phyloP scores from a whole-genome alignment of 2,113 vertebrate species.

The Tyto alba region DNA sequence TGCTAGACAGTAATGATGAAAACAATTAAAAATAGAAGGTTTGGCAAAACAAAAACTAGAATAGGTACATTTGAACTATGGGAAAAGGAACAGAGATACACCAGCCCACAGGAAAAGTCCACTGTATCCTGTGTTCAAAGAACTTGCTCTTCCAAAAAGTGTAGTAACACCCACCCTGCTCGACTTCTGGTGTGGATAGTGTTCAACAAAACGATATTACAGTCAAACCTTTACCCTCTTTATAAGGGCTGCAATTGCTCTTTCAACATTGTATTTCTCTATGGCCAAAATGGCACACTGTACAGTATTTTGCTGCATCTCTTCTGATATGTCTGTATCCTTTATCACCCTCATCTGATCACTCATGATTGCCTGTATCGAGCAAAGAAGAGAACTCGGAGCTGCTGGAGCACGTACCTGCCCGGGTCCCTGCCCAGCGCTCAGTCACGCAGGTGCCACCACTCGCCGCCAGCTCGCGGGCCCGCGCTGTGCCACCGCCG shows the following conservation, averaged over 20 bases:
- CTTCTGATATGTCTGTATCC: constrained; percentile 81
- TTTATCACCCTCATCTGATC: constrained; percentile 82
- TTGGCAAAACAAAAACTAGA: background rate
- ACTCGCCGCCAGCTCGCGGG: background rate
- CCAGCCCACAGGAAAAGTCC: background rate
- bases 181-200: fast-evolving
- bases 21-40: background rate
- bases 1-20: too few relatives aligned
- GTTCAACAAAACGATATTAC: background rate
- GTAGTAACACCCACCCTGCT: background rate
- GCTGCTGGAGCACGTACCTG: fast-evolving
- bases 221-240: constrained; percentile 73
- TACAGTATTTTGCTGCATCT: constrained; percentile 87
- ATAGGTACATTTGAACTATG: background rate
- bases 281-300: constrained; percentile 80
- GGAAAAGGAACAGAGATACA: background rate
- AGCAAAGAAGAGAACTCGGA: fast-evolving
- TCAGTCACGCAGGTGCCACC: background rate
- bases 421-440: too few relatives aligned
- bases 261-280: constrained; percentile 87
- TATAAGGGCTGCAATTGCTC: constrained; percentile 80
- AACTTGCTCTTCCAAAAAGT: background rate
- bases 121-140: too few relatives aligned
- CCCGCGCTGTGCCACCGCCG: background rate
- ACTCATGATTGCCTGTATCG: constrained; percentile 61